A percentile compares a stretch with the other conserved stretches of the same genome.
These are phyloP conservation scores for Parotocinclus haroldoi DNA, from an alignment of 2,797 vertebrate species.

Conservation along the genomic window DNA sequence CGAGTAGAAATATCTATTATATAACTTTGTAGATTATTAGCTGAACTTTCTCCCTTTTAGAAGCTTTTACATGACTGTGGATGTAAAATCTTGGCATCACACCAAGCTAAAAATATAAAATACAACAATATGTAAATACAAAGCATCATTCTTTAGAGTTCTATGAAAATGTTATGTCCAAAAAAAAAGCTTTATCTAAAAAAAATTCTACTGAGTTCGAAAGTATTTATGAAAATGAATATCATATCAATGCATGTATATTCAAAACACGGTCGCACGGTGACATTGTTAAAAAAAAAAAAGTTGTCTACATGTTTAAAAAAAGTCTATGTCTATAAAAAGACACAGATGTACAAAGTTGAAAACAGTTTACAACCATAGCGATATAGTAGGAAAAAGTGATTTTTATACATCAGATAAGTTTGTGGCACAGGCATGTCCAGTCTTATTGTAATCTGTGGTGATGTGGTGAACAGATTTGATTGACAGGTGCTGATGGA, in stretches of 20 bases:
- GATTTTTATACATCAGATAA: constrained; percentile 60
- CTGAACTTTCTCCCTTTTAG: constrained; percentile 65
- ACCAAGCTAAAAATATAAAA: constrained; percentile 52
- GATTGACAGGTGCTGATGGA: constrained; percentile 39
- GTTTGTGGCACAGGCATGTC: constrained; percentile 80
- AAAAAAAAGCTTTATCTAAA: constrained; percentile 71
- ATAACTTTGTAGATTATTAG: constrained; percentile 34
- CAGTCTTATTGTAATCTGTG: constrained; percentile 76
- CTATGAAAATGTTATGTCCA: constrained; percentile 68
- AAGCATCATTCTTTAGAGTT: constrained; percentile 69
- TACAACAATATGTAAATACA: constrained; percentile 72
- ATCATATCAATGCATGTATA: constrained; percentile 80
- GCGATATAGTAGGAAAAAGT: constrained; percentile 44
- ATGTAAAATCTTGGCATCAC: constrained; percentile 72
- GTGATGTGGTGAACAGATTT: constrained; percentile 59
- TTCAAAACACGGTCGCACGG: constrained; percentile 81
- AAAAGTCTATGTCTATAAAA: constrained; percentile 45
- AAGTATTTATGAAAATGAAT: constrained; percentile 59
- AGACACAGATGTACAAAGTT: constrained; percentile 49
- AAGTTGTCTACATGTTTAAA: constrained; percentile 74
- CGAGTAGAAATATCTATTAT: neutral
- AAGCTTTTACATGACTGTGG: constrained; percentile 75
- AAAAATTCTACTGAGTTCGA: constrained; percentile 61
- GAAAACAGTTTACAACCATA: constrained; percentile 58
- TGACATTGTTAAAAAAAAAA: constrained; percentile 63